phyloP scores from a whole-genome alignment of 2,888 invertebrate species.

The Argynnis bischoffii region DNA sequence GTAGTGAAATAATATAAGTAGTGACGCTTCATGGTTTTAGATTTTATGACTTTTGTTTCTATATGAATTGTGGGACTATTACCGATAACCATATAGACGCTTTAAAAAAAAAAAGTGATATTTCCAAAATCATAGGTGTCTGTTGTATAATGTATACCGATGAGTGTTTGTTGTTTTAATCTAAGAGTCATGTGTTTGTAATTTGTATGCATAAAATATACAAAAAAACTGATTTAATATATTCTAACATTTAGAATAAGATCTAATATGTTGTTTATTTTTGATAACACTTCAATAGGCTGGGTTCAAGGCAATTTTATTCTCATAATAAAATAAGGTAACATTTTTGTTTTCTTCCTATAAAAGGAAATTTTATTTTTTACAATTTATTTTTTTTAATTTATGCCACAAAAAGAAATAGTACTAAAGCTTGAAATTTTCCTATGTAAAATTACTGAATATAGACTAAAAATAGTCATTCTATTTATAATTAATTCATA shows the following conservation, averaged over 20 bases:
- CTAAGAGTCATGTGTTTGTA: neutral
- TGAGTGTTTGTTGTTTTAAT: conserved; percentile 17
- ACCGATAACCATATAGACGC: conserved; percentile 40
- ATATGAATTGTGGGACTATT: conserved; percentile 15
- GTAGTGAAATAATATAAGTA: neutral
- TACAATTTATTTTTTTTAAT: neutral
- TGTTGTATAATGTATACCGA: conserved; percentile 44
- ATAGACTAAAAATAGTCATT: conserved; percentile 12
- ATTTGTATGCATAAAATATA: conserved; percentile 11
- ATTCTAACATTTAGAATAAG: conserved; percentile 4
- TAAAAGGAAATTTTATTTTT: neutral
- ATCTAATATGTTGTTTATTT: neutral
- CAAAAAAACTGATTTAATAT: conserved; percentile 12
- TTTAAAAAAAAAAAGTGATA: conserved; percentile 60
- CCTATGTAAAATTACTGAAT: conserved; percentile 6
- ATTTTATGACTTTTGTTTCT: neutral
- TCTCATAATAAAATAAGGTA: neutral
- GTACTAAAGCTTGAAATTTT: neutral
- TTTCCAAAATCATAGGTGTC: conserved; percentile 55
- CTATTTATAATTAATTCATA: neutral
- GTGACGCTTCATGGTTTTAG: neutral
- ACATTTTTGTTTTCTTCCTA: neutral
- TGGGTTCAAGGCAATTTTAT: conserved; percentile 22
- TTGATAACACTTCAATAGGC: conserved; percentile 8
- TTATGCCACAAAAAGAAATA: neutral